A percentile compares a stretch with the other conserved stretches of the same genome.
Conservation (phyloP, 2,113 vertebrate genomes). For the Chrysemys picta region DNA sequence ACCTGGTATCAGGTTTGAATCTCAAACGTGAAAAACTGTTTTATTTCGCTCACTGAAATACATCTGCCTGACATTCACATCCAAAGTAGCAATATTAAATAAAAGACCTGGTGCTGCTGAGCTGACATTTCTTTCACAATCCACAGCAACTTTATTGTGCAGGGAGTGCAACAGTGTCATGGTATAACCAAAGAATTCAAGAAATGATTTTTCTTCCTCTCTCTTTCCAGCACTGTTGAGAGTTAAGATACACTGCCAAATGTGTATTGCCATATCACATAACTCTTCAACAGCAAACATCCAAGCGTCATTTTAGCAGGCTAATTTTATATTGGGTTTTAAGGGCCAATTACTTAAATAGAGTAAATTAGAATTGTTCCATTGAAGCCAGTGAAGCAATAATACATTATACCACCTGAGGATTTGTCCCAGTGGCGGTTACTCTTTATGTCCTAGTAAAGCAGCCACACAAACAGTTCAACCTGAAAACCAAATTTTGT, state of each 20-base stretch:
- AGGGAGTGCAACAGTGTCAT: not conserved
- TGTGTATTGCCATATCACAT: not conserved
- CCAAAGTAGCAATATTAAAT: not conserved
- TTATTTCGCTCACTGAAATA: not conserved
- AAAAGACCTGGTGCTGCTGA: not conserved
- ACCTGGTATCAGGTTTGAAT: not conserved
- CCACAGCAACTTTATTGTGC: not conserved
- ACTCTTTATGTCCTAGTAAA: not conserved
- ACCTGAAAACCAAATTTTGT: not conserved
- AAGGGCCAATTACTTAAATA: not conserved
- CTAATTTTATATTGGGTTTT: not conserved
- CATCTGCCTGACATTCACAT: not conserved
- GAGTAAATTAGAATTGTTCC: not conserved
- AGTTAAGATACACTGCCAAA: not conserved
- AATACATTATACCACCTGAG: not conserved
- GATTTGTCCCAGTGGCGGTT: not conserved
- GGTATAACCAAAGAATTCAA: not conserved
- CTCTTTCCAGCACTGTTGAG: not conserved
- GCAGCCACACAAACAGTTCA: not conserved
- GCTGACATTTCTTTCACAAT: not conserved
- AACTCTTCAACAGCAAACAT: not conserved
- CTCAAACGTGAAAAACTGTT: not conserved
- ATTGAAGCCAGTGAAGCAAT: not conserved
- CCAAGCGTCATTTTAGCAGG: not conserved
- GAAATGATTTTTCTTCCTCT: fast-evolving